These are phyloP conservation scores for Pseudobourletiella spinata DNA, from an alignment of 1,140 invertebrate species.

Conservation along the genomic window DNA sequence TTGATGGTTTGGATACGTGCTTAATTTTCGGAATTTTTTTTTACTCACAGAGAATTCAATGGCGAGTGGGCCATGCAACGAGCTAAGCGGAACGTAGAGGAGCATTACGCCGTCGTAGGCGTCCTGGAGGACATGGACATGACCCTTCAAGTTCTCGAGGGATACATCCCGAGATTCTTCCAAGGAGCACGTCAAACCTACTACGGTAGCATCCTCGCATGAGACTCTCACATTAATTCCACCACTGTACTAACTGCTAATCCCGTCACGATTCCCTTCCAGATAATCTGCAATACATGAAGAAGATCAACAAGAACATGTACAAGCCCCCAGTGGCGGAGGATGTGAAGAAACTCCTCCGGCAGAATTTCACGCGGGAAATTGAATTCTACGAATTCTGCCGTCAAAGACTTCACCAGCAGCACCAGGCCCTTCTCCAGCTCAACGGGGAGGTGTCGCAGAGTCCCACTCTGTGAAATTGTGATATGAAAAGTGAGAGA, in stretches of 20 bases:
- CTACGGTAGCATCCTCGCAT: slow-evolving; percentile 51
- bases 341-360: slow-evolving; percentile 73
- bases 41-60: slow-evolving; percentile 74
- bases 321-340: slow-evolving; percentile 80
- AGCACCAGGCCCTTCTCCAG: neutral
- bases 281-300: slow-evolving; percentile 33
- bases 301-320: slow-evolving; percentile 69
- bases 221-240: neutral
- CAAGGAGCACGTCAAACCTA: slow-evolving; percentile 64
- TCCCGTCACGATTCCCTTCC: slow-evolving; percentile 10
- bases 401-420: slow-evolving; percentile 60
- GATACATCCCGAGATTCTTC: slow-evolving; percentile 76
- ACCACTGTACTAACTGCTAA: neutral
- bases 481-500: no score
- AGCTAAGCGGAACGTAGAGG: slow-evolving; percentile 72
- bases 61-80: slow-evolving; percentile 69
- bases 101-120: slow-evolving; percentile 76
- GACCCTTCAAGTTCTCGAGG: slow-evolving; percentile 70
- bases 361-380: slow-evolving; percentile 76
- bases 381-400: slow-evolving; percentile 89
- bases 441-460: neutral
- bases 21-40: no score
- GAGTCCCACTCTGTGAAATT: no score
- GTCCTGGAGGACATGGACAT: slow-evolving; percentile 78
- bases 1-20: no score